phyloP scores from a whole-genome alignment of 2,888 invertebrate genomes.

The Dexiosoma caninum region DNA sequence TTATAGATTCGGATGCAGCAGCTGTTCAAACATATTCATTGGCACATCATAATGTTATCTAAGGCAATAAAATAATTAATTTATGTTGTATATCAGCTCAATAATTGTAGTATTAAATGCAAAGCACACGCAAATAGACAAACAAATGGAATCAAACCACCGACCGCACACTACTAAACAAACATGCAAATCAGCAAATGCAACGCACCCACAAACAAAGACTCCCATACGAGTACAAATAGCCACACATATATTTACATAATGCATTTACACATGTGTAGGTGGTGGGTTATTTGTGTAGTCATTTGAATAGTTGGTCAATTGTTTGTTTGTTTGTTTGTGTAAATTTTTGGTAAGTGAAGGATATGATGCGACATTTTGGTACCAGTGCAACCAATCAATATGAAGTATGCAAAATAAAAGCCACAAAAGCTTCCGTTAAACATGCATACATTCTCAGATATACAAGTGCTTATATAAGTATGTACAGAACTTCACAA shows the following conservation, averaged over 20 bases:
- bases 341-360: slow-evolving; percentile 23
- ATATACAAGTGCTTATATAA: background rate
- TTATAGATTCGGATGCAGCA: slow-evolving; percentile 47
- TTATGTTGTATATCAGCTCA: slow-evolving; percentile 65
- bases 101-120: slow-evolving; percentile 62
- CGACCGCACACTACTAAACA: slow-evolving; percentile 36
- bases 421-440: slow-evolving; percentile 55
- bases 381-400: slow-evolving; percentile 61
- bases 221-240: background rate
- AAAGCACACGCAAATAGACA: slow-evolving; percentile 12
- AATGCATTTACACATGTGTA: slow-evolving; percentile 9
- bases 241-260: background rate
- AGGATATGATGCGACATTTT: slow-evolving; percentile 62
- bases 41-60: slow-evolving; percentile 65
- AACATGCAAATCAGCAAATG: slow-evolving; percentile 3
- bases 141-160: slow-evolving; percentile 35
- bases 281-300: slow-evolving; percentile 10
- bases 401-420: slow-evolving; percentile 60
- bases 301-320: slow-evolving; percentile 16
- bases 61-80: slow-evolving; percentile 66
- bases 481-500: too few species aligned
- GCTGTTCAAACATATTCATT: slow-evolving; percentile 63
- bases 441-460: background rate
- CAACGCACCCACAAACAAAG: background rate
- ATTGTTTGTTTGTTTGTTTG: slow-evolving; percentile 15